phyloP scores from a whole-genome alignment of 2,888 invertebrate species.

The Dasysyrphus albostriatus region DNA sequence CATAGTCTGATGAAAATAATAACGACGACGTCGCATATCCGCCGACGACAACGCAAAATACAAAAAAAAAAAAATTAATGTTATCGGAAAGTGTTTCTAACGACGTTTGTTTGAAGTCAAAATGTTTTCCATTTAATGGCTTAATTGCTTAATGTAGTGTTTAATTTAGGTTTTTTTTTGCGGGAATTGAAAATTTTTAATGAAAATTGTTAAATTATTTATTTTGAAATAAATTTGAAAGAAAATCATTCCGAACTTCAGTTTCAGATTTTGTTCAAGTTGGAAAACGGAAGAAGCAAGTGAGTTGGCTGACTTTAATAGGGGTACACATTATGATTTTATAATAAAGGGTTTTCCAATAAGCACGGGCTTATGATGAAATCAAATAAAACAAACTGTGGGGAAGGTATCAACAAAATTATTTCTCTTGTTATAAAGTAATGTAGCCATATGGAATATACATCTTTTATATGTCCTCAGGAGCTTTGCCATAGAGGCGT shows the following conservation, averaged over 20 bases:
- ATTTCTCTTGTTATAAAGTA: no score
- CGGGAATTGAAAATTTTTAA: conserved; percentile 17
- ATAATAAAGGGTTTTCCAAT: no score
- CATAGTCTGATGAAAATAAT: neutral
- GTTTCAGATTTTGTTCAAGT: no score
- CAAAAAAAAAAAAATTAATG: neutral
- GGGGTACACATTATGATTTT: no score
- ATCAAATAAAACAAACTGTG: no score
- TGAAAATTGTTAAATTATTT: conserved; percentile 1
- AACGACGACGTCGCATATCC: neutral
- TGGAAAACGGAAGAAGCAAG: no score
- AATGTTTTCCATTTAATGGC: conserved; percentile 30
- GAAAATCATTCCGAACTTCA: neutral
- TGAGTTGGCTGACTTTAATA: no score
- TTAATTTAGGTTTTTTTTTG: conserved; percentile 9
- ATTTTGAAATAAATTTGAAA: neutral
- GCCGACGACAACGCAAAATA: neutral
- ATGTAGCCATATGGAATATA: no score
- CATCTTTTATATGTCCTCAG: no score
- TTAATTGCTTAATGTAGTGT: conserved; percentile 30
- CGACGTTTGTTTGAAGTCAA: conserved; percentile 16
- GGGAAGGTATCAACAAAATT: no score
- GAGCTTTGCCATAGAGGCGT: no score
- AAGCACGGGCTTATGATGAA: no score
- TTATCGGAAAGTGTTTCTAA: conserved; percentile 20